Evolutionary conservation across 2,797 vertebrate genomes (phyloP).

Genomic region (Antrozous pallidus): DNA sequence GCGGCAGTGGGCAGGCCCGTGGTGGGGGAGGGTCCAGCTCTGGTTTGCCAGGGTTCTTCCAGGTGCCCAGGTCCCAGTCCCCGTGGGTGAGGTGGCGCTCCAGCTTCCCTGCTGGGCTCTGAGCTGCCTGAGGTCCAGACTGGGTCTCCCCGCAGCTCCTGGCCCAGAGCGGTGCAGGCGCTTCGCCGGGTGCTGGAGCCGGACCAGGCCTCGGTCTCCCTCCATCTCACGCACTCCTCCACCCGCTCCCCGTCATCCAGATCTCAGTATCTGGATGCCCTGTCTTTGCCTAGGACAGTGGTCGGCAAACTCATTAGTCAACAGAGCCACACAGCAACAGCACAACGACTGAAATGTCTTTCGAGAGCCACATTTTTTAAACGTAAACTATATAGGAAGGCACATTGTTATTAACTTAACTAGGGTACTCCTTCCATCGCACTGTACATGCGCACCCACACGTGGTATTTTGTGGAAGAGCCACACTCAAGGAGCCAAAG

Average conservation of each 20-base stretch:
- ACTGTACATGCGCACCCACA: too few species aligned
- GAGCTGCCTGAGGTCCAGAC: neutral
- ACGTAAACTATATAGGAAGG: too few species aligned
- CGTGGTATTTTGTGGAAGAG: too few species aligned
- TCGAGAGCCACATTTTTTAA: too few species aligned
- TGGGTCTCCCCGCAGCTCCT: neutral
- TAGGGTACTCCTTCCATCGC: too few species aligned
- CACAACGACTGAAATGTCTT: too few species aligned
- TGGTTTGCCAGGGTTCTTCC: neutral
- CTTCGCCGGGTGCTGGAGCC: rapidly evolving
- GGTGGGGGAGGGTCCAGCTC: neutral
- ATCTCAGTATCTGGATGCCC: neutral
- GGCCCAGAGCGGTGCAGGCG: neutral
- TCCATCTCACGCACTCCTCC: neutral
- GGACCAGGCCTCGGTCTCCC: neutral
- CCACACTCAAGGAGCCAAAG: too few species aligned
- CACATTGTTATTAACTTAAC: too few species aligned
- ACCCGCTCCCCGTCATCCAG: rapidly evolving
- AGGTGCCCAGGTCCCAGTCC: rapidly evolving
- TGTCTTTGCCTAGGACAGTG: neutral
- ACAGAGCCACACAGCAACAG: too few species aligned
- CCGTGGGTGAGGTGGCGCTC: rapidly evolving
- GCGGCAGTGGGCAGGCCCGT: rapidly evolving
- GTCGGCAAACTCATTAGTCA: too few species aligned
- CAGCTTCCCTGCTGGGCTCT: rapidly evolving